Base-by-base conservation (phyloP, 2,888 invertebrate genomes). In the Thymelicus lineola region DNA sequence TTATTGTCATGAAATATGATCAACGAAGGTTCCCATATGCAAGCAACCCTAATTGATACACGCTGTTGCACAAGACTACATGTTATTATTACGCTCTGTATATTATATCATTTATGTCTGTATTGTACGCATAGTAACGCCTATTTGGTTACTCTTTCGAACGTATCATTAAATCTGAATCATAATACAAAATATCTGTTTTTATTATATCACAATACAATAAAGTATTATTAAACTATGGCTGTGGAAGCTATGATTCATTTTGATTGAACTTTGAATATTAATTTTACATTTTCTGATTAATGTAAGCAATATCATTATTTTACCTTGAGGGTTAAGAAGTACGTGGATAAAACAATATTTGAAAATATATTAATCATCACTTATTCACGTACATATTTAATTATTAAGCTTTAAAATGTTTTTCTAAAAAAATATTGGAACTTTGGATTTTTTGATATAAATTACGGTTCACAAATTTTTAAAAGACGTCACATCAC, bases 21-120 rank as follows among this genome's bases (percentile, higher is more conserved):
- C 28, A 28, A 1, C 28, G 28, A 28, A 28, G 5, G 1, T 28
- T 1, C 20, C 28, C 12, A 53, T n/a, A 15, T 17, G 3, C 10
- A 12, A 12, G 42, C 28, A 58, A 36, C 57, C 35, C 57, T 35
- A 68, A 66, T 71, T 28, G 50, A 72, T 75, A 82, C 79, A 82
- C 75, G 71, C 70, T 76, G 74, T 71, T 76, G 78, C 75, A 62
- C 75, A 73, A 71, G 79, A 80, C 71, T 82, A 84, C 84, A 76
- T 77, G 79, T 80, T 79, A 85, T 84, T 84, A 83, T 88, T 85
- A 84, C 87, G 89, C 86, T 89, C 88, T 86, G 82, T 79, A 86
- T 82, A 80, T 72, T 74, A 82, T 84, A 65, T 65, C 80, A 81
- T 80, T 74, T 77, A 55, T 79, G 77, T 79, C 77, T 20, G 45